Evolutionary conservation across 2,888 invertebrate species (phyloP).

Genomic region (Rhagonycha fulva): DNA sequence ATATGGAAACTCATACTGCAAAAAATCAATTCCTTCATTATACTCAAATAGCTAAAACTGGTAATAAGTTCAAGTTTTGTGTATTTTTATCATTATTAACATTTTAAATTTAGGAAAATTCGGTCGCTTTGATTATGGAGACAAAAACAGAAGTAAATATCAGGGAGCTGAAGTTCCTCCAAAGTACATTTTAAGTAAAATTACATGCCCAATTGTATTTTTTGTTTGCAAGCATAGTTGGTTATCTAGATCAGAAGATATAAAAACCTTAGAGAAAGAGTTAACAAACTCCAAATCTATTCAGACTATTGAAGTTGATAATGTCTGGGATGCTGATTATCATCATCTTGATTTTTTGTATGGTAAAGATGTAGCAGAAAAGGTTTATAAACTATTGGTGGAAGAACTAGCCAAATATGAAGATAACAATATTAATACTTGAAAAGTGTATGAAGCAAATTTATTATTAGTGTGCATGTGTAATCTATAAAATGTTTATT

Average conservation of each 20-base stretch:
- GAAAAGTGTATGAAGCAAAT: too few relatives aligned
- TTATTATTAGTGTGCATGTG: background rate
- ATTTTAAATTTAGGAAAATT: background rate
- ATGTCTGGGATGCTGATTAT: background rate
- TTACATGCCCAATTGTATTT: background rate
- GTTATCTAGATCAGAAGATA: background rate
- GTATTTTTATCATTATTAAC: background rate
- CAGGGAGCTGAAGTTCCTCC: background rate
- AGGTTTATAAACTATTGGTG: background rate
- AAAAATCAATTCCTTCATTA: background rate
- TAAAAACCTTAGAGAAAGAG: background rate
- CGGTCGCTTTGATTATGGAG: background rate
- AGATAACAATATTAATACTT: background rate
- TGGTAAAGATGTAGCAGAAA: background rate
- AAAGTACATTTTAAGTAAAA: background rate
- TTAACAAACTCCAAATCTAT: background rate
- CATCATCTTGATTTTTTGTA: background rate
- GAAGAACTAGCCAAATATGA: background rate
- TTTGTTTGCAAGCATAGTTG: background rate
- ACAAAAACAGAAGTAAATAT: background rate
- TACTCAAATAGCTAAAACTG: background rate
- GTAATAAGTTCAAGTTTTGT: background rate
- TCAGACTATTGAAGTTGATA: background rate
- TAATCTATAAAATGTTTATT: background rate
- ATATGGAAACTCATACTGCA: background rate